A percentile compares a stretch with the other conserved stretches of the same genome.
These are phyloP conservation scores for Asobara japonica DNA, from an alignment of 1,140 invertebrate genomes.

Conservation along the genomic window DNA sequence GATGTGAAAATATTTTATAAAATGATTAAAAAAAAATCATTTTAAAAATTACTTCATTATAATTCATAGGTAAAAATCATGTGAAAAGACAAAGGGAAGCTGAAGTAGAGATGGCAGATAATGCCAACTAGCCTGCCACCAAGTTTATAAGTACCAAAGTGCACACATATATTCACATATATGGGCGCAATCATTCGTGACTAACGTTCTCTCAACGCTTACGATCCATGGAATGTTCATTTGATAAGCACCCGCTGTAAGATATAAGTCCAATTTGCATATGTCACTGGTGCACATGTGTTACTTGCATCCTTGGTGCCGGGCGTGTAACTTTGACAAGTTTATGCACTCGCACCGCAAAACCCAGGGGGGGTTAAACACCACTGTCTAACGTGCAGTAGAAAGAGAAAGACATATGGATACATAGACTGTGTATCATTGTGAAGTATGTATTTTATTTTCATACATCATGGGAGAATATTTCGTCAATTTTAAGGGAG, in stretches of 20 bases:
- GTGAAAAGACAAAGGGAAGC: slow-evolving; percentile 18
- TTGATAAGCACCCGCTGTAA: slow-evolving; percentile 41
- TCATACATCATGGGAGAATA: background rate
- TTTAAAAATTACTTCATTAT: no score
- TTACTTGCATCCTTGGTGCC: slow-evolving; percentile 30
- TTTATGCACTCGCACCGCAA: slow-evolving; percentile 36
- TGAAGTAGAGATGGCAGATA: slow-evolving; percentile 21
- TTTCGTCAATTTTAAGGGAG: background rate
- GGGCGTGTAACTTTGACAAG: slow-evolving; percentile 40
- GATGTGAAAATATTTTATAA: no score
- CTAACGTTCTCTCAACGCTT: slow-evolving; percentile 37
- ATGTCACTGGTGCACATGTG: slow-evolving; percentile 37
- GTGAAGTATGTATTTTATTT: background rate
- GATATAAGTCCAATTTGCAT: slow-evolving; percentile 43
- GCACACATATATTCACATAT: slow-evolving; percentile 33
- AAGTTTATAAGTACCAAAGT: slow-evolving; percentile 18
- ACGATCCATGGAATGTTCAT: slow-evolving; percentile 41
- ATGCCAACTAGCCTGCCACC: slow-evolving; percentile 30
- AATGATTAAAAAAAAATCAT: no score
- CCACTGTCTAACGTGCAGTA: slow-evolving; percentile 6
- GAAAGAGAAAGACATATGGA: background rate
- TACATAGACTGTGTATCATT: background rate
- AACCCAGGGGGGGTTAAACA: slow-evolving; percentile 13
- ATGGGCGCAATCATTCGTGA: slow-evolving; percentile 40
- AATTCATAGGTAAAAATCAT: slow-evolving; percentile 4